Conservation (phyloP, 2,888 invertebrate genomes). For the Amblyjoppa fuscipennis region DNA sequence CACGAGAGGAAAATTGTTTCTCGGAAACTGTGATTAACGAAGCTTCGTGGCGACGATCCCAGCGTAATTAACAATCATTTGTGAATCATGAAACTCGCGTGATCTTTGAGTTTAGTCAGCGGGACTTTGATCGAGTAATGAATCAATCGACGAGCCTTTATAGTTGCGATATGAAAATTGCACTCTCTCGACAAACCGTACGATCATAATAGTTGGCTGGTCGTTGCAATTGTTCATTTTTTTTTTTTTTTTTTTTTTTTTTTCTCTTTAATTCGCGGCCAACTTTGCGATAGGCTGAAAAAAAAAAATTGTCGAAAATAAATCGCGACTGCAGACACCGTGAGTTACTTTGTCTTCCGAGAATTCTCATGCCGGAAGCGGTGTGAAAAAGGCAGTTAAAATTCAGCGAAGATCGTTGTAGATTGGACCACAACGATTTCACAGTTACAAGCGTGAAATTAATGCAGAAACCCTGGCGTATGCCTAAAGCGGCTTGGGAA, state of each 20-base stretch:
- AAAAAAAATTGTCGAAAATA: neutral
- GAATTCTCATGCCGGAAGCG: constrained; percentile 22
- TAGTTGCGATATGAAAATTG: neutral
- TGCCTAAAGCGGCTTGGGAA: constrained; percentile 58
- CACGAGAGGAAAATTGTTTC: constrained; percentile 37
- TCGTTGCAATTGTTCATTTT: neutral
- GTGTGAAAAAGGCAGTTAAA: constrained; percentile 20
- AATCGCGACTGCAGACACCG: constrained; percentile 1
- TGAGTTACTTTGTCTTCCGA: neutral
- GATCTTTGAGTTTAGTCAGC: constrained; percentile 42
- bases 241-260: neutral
- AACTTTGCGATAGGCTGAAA: neutral
- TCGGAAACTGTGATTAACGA: constrained; percentile 53
- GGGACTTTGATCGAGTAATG: constrained; percentile 17
- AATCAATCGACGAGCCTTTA: neutral
- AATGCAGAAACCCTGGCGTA: constrained; percentile 62
- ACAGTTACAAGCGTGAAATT: constrained; percentile 70
- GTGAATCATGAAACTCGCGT: constrained; percentile 54
- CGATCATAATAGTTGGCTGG: neutral
- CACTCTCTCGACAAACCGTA: neutral
- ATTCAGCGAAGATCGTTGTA: constrained; percentile 54
- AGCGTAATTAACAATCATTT: constrained; percentile 53
- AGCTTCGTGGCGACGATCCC: constrained; percentile 20
- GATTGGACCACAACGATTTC: constrained; percentile 68
- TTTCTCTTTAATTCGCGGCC: neutral